These are phyloP conservation scores for Agrilus mali DNA, from an alignment of 2,888 invertebrate genomes.

Conservation along the genomic window DNA sequence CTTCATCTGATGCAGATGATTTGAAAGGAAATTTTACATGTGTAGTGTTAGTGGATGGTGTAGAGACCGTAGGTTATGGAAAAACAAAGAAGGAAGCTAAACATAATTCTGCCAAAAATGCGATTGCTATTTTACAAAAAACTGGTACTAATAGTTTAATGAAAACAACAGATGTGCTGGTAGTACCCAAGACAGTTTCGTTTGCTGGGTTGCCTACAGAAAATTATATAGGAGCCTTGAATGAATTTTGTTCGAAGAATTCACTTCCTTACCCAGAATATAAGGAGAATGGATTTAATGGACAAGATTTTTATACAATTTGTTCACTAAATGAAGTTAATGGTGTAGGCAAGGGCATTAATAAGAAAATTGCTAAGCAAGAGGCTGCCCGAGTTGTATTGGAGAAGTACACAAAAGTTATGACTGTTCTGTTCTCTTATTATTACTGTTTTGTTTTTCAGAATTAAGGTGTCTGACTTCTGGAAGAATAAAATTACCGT, in stretches of 20 bases:
- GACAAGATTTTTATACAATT: conserved; percentile 19
- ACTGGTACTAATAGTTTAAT: too few relatives aligned
- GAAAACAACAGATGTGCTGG: too few relatives aligned
- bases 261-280: conserved; percentile 31
- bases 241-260: conserved; percentile 29
- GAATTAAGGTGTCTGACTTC: too few relatives aligned
- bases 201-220: conserved; percentile 27
- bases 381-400: conserved; percentile 29
- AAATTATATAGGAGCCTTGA: conserved; percentile 20
- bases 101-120: conserved; percentile 31
- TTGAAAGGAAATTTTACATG: conserved; percentile 22
- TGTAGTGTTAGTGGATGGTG: conserved; percentile 24
- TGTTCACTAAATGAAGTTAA: conserved; percentile 3
- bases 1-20: conserved; percentile 8
- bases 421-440: neutral
- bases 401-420: conserved; percentile 6
- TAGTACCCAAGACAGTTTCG: neutral
- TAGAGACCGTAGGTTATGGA: conserved; percentile 26
- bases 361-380: conserved; percentile 38
- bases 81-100: conserved; percentile 35
- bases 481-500: neutral
- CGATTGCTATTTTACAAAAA: conserved; percentile 15
- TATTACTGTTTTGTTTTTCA: neutral
- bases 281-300: conserved; percentile 33
- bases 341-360: conserved; percentile 23